Conservation (phyloP, 2,888 invertebrate species). For the Brenthis ino region DNA sequence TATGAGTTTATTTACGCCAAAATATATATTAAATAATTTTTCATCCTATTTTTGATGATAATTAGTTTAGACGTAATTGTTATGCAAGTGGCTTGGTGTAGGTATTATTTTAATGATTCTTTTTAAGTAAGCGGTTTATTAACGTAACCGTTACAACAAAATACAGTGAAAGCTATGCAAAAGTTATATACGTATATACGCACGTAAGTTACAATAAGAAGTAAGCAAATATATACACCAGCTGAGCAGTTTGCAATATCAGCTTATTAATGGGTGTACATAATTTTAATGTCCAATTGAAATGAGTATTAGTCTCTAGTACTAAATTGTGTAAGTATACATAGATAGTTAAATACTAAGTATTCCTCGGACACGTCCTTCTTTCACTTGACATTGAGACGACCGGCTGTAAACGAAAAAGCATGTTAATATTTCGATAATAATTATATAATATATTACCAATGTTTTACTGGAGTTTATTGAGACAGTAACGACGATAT, state of each 20-base stretch:
- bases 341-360: constrained; percentile 49
- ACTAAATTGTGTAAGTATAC: constrained; percentile 28
- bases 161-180: constrained; percentile 68
- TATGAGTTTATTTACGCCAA: constrained; percentile 36
- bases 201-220: constrained; percentile 35
- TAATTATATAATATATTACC: constrained; percentile 14
- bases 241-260: constrained; percentile 33
- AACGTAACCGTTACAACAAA: constrained; percentile 69
- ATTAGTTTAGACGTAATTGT: constrained; percentile 50
- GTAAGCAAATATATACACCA: constrained; percentile 32
- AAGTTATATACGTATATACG: constrained; percentile 41
- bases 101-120: constrained; percentile 47
- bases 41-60: constrained; percentile 18
- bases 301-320: constrained; percentile 41
- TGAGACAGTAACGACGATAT: background rate
- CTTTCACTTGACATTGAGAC: constrained; percentile 78
- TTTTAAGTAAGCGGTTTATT: constrained; percentile 48
- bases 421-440: constrained; percentile 61
- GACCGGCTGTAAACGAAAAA: constrained; percentile 58
- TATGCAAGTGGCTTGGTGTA: constrained; percentile 65
- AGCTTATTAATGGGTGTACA: constrained; percentile 25
- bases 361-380: constrained; percentile 58
- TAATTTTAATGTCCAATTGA: constrained; percentile 10
- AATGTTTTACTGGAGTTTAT: background rate
- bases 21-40: constrained; percentile 23